Conservation (phyloP, 2,113 vertebrate genomes). For the Suricata suricatta region DNA sequence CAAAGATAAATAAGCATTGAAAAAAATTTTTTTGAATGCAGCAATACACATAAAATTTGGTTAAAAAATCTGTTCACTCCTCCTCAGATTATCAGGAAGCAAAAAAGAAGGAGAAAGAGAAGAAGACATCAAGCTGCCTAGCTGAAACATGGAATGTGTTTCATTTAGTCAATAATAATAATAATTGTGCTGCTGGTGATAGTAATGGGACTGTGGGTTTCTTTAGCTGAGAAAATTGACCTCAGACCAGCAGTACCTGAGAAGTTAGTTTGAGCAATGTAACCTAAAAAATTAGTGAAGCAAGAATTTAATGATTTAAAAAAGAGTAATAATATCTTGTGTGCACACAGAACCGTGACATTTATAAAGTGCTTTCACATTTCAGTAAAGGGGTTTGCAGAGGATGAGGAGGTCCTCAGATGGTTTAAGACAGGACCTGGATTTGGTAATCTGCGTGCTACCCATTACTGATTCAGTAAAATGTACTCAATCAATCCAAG, state of each 20-base stretch:
- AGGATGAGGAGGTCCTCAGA: neutral
- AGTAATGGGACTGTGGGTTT: neutral
- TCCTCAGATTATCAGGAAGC: neutral
- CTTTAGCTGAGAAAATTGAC: neutral
- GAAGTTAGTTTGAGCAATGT: neutral
- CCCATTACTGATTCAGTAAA: neutral
- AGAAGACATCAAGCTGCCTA: neutral
- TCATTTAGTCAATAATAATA: neutral
- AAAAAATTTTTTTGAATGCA: neutral
- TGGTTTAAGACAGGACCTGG: neutral
- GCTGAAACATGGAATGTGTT: neutral
- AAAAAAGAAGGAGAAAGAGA: neutral
- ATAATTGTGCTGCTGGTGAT: neutral
- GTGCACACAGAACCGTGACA: neutral
- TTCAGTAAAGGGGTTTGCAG: neutral
- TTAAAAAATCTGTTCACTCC: neutral
- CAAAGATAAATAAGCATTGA: too few relatives aligned
- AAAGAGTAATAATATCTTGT: neutral
- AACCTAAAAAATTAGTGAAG: neutral
- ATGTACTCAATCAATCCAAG: neutral
- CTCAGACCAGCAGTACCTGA: neutral
- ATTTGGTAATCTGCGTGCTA: constrained; percentile 29
- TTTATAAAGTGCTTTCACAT: constrained; percentile 36
- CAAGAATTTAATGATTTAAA: constrained; percentile 1
- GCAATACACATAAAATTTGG: neutral